Base-by-base conservation (phyloP, 1,140 invertebrate genomes). In the Diorhabda elongata region DNA sequence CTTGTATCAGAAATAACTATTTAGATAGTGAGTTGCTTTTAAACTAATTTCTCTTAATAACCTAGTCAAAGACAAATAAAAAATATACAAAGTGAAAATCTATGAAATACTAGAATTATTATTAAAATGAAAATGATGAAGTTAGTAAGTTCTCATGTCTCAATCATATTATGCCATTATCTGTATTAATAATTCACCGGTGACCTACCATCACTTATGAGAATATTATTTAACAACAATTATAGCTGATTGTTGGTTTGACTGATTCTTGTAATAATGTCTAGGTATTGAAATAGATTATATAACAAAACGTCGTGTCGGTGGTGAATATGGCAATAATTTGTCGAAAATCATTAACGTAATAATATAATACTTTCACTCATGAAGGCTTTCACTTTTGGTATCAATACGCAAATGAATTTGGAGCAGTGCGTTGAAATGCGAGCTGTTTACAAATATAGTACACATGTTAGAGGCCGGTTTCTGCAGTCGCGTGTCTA, bases 301-400 rank as follows among this genome's bases (percentile, higher is more conserved):
- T 52, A n/a, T 52, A 52, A 52, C n/a, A 52, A 6, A n/a, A 8
- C 47, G 47, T 6, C 9, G 47, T 1, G 47, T 52, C 47, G 47
- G 47, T 52, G 47, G 47, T 52, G 47, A 52, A 52, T 52, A 52
- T 52, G 47, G 47, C 47, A 52, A 52, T 52, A 52, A 8, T 52
- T 52, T 52, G 47, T 52, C 47, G 47, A 52, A 52, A 52, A 52
- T 52, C 47, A 52, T n/a, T 52, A 52, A 52, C 47, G 47, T 52
- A 52, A 52, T 26, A 26, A 26, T 52, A n/a, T 52, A n/a, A 52
- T 52, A 52, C 47, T 52, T 52, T 52, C 47, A 52, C 47, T 26
- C 47, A n/a, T 52, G 47, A 4, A 26, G 47, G 47, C 47, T 52
- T 52, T 52, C 47, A 52, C 47, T 52, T 52, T 52, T n/a, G 47